Percentiles rank a stretch among this genome's conserved stretches.
Evolutionary conservation across 2,888 invertebrate species (phyloP).

Genomic region (Aporophyla nigra): DNA sequence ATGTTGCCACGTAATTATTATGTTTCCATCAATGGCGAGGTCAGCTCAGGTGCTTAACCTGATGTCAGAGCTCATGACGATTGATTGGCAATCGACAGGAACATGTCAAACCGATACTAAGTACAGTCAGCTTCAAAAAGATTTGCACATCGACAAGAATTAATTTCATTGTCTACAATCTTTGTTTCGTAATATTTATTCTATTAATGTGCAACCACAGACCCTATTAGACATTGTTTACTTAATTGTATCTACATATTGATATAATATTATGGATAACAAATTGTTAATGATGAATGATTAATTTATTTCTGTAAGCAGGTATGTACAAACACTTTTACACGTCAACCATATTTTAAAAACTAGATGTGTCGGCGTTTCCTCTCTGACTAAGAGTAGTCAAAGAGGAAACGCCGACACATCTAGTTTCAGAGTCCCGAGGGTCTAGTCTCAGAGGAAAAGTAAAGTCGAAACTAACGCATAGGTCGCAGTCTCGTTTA

Average conservation of each 20-base stretch:
- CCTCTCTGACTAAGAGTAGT: too few relatives aligned
- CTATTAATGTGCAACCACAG: neutral
- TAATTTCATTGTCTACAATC: neutral
- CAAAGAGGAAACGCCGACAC: too few relatives aligned
- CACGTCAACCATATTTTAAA: too few relatives aligned
- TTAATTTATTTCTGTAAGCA: too few relatives aligned
- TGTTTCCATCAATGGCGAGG: conserved; percentile 40
- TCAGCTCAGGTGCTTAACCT: conserved; percentile 54
- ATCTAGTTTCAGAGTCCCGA: too few relatives aligned
- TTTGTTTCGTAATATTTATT: neutral
- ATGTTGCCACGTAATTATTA: conserved; percentile 34
- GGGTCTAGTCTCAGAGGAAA: too few relatives aligned
- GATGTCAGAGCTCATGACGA: conserved; percentile 41
- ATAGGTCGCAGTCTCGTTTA: too few relatives aligned
- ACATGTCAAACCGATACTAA: conserved; percentile 14
- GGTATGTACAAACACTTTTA: too few relatives aligned
- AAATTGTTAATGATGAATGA: neutral
- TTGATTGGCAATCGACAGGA: conserved; percentile 57
- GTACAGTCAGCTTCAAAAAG: neutral
- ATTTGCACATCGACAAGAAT: neutral
- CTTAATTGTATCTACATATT: neutral
- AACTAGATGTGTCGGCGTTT: too few relatives aligned
- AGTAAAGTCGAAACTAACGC: too few relatives aligned
- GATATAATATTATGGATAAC: neutral
- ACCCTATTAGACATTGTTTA: neutral